phyloP scores from a whole-genome alignment of 1,140 invertebrate genomes.

The Phymastichus coffea region DNA sequence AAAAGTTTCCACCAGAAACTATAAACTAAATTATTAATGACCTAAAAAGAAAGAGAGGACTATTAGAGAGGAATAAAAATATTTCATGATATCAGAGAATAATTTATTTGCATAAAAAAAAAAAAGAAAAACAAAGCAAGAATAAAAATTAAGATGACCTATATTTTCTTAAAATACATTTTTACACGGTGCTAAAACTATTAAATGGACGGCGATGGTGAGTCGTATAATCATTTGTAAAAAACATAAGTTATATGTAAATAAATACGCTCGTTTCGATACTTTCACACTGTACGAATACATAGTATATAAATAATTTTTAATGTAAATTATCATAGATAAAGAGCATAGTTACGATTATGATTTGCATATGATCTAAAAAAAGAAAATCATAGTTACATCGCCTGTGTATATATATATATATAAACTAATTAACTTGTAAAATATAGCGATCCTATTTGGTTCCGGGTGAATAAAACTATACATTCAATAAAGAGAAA shows the following conservation, averaged over 20 bases:
- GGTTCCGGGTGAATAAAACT: conserved; percentile 14
- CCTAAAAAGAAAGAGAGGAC: background rate
- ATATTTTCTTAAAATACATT: conserved; percentile 27
- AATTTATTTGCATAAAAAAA: conserved; percentile 12
- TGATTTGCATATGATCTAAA: too few relatives aligned
- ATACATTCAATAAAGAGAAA: background rate
- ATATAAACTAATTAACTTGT: conserved; percentile 20
- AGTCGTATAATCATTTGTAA: conserved; percentile 15
- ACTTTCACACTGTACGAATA: background rate
- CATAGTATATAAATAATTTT: conserved; percentile 14
- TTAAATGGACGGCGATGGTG: conserved; percentile 6
- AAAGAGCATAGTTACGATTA: too few relatives aligned
- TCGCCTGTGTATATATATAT: conserved; percentile 20
- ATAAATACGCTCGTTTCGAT: conserved; percentile 3
- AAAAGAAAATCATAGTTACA: too few relatives aligned
- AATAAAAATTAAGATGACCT: conserved; percentile 6
- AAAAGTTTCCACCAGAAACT: conserved; percentile 5
- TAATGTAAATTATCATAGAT: conserved; percentile 14
- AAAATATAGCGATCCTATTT: conserved; percentile 8
- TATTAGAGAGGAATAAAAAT: background rate
- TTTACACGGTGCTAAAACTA: conserved; percentile 23
- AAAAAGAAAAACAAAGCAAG: too few relatives aligned
- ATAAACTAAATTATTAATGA: conserved; percentile 6
- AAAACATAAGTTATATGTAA: too few relatives aligned
- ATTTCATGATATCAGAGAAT: conserved; percentile 5